phyloP scores from a whole-genome alignment of 2,113 vertebrate species.

The Marmota monax region DNA sequence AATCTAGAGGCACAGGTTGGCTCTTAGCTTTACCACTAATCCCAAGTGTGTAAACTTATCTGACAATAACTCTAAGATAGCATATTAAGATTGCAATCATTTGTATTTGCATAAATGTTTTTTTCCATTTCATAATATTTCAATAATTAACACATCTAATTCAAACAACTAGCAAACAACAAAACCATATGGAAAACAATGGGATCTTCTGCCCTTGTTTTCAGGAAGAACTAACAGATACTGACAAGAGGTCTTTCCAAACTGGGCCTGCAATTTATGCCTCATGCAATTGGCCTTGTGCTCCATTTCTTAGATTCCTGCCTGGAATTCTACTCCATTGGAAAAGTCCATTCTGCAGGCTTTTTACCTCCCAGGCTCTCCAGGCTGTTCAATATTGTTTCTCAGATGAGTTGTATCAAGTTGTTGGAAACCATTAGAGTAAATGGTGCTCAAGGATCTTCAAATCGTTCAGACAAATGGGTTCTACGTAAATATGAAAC shows the following conservation, averaged over 20 bases:
- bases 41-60: background rate
- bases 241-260: background rate
- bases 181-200: background rate
- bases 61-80: background rate
- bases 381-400: background rate
- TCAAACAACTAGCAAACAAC: background rate
- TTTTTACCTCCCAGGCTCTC: background rate
- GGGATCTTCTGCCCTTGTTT: background rate
- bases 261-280: background rate
- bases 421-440: background rate
- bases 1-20: background rate
- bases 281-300: background rate
- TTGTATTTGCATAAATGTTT: background rate
- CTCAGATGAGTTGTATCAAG: background rate
- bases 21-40: background rate
- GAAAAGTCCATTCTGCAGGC: background rate
- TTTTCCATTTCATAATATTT: slow-evolving; percentile 27
- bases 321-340: background rate
- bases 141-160: background rate
- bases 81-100: background rate
- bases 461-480: background rate
- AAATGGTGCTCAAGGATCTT: background rate
- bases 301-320: slow-evolving; percentile 14
- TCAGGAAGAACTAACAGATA: background rate
- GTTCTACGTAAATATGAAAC: background rate